phyloP scores from a whole-genome alignment of 2,797 vertebrate species.

The Gallinago nigripennis region DNA sequence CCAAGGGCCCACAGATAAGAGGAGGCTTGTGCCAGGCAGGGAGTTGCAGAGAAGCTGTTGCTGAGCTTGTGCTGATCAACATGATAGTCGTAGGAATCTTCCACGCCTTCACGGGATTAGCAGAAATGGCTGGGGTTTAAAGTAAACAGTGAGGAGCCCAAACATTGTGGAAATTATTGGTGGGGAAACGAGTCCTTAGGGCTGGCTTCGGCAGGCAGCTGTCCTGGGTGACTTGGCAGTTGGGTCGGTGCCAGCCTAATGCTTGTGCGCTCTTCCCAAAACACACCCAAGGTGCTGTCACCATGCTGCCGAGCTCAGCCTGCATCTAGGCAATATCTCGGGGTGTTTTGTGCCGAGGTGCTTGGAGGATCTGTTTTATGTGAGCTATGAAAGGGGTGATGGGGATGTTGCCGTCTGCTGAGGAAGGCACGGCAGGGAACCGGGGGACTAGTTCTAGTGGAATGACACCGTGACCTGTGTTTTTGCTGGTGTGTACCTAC shows the following conservation, averaged over 20 bases:
- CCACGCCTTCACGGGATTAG: not conserved
- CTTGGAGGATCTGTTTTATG: not conserved
- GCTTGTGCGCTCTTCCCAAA: not conserved
- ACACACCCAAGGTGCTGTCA: not conserved
- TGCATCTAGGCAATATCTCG: not conserved
- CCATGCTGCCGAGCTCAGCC: fast-evolving
- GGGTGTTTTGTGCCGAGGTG: not conserved
- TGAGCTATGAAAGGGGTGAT: not conserved
- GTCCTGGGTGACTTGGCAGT: not conserved
- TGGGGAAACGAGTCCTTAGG: not conserved
- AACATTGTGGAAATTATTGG: not conserved
- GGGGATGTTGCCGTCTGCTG: not conserved
- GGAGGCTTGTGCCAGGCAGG: conserved; percentile 35
- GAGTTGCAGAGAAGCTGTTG: not conserved
- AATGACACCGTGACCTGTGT: fast-evolving
- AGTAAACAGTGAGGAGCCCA: not conserved
- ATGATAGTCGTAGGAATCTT: not conserved
- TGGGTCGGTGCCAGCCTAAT: not conserved
- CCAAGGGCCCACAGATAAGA: conserved; percentile 35
- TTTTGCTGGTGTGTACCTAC: not conserved
- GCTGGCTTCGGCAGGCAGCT: not conserved
- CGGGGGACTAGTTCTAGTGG: not conserved
- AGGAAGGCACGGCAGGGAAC: fast-evolving
- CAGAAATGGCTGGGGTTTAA: not conserved
- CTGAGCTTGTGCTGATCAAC: not conserved